phyloP scores from a whole-genome alignment of 2,888 invertebrate genomes.

The Rotaria macrura region DNA sequence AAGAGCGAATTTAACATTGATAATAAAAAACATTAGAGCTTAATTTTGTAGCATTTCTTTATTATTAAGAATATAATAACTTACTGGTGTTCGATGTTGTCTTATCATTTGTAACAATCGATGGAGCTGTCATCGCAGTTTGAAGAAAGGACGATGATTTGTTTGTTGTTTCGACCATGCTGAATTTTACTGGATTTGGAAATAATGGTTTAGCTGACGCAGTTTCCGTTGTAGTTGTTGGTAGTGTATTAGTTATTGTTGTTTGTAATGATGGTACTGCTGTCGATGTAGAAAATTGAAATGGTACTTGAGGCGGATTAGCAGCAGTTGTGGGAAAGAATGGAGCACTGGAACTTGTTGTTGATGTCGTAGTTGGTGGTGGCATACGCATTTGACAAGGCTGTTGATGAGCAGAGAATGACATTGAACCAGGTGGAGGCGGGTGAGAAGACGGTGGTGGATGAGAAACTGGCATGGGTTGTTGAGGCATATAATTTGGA shows the following conservation, averaged over 20 bases:
- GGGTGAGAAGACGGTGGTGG: neutral
- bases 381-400: neutral
- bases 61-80: too few species aligned
- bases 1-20: too few species aligned
- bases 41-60: too few species aligned
- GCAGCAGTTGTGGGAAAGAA: neutral
- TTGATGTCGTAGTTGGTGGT: neutral
- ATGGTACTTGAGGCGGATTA: neutral
- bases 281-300: neutral
- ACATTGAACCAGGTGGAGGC: too few species aligned
- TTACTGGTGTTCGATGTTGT: too few species aligned
- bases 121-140: too few species aligned
- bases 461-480: neutral
- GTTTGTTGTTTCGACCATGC: neutral
- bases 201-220: neutral
- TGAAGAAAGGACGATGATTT: neutral
- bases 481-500: neutral
- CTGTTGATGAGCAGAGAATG: neutral
- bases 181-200: neutral
- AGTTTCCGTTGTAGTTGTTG: neutral
- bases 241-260: neutral
- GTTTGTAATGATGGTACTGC: neutral
- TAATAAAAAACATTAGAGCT: too few species aligned
- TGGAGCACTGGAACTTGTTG: neutral
- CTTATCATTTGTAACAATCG: too few species aligned